Evolutionary conservation across 2,797 vertebrate genomes (phyloP).

Genomic region (Onychomys arenicola): DNA sequence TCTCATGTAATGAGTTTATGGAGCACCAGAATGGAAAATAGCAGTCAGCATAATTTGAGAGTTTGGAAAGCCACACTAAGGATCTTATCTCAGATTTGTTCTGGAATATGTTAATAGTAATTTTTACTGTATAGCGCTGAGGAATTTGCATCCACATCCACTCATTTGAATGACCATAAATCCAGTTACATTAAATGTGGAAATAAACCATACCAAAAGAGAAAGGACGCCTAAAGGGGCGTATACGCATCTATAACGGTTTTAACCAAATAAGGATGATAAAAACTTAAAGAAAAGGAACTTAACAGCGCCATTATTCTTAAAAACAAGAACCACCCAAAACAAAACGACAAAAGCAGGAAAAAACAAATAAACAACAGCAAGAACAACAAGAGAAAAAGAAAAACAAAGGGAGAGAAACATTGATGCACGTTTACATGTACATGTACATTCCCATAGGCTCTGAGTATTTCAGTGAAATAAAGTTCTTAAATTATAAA

Average conservation of each 20-base stretch:
- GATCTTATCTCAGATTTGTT: constrained; percentile 72
- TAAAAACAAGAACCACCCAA: no score
- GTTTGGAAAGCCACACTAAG: constrained; percentile 69
- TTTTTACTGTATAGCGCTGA: constrained; percentile 61
- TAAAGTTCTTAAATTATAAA: constrained; percentile 24
- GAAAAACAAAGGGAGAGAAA: constrained; percentile 1
- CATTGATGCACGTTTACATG: background rate
- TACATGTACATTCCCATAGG: background rate
- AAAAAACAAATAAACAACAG: no score
- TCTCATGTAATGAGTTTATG: constrained; percentile 68
- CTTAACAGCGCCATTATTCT: background rate
- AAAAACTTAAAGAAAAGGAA: constrained; percentile 14
- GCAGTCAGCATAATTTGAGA: constrained; percentile 66
- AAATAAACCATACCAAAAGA: constrained; percentile 13
- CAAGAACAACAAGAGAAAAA: background rate
- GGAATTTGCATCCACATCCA: constrained; percentile 68
- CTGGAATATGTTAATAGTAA: constrained; percentile 70
- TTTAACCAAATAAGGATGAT: background rate
- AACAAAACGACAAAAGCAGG: background rate
- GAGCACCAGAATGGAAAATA: constrained; percentile 72
- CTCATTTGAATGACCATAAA: constrained; percentile 56
- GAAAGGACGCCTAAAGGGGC: background rate
- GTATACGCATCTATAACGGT: background rate
- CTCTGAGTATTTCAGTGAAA: constrained; percentile 66
- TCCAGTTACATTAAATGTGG: background rate